Evolutionary conservation across 2,888 invertebrate genomes (phyloP), one percentile per base, ranked within the genome.

Genomic region (Sarcophaga carnaria): DNA sequence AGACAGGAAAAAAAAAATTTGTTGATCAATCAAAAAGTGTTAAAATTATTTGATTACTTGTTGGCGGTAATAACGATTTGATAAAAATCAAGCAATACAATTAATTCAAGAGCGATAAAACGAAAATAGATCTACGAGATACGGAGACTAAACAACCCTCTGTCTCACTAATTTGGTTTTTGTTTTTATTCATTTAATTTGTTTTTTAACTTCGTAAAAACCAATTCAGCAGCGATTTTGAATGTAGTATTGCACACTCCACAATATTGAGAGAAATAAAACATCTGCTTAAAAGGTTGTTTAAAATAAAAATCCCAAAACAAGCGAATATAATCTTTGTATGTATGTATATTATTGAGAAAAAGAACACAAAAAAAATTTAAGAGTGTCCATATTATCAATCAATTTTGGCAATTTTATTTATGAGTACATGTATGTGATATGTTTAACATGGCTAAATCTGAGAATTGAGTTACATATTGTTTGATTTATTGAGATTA

Each of bases 391-490:
- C 54, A 54, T 54, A 17, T 54, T 54, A 25, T 54, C 49, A 49
- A 25, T 49, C n/a, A 70, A 70, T 49, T 22, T 22, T 17, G 22
- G 25, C 47, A 25, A 8, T 22, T 37, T 37, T 12, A 49, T 54
- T 5, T 67, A n/a, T 27, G 66, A 54, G 27, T 76, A 37, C 27
- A 25, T 47, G 17, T n/a, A 3, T 54, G 59, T 37, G 37, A 37
- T 8, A 37, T 37, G 17, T 54, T 14, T 37, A 10, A 20, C 12
- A 62, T 45, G 37, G 3, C 1, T 37, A 47, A 20, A 66, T 67
- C 27, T 14, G 66, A 75, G 81, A 81, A 47, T 69, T 63, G 27
- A 63, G 63, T 75, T 71, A 49, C 22, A 74, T 74, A 60, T 67
- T 4, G 22, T 66, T 59, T 47, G 45, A 70, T 63, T 70, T 22